Evolutionary conservation across 2,113 vertebrate species (phyloP).

Genomic region (Xyrauchen texanus): DNA sequence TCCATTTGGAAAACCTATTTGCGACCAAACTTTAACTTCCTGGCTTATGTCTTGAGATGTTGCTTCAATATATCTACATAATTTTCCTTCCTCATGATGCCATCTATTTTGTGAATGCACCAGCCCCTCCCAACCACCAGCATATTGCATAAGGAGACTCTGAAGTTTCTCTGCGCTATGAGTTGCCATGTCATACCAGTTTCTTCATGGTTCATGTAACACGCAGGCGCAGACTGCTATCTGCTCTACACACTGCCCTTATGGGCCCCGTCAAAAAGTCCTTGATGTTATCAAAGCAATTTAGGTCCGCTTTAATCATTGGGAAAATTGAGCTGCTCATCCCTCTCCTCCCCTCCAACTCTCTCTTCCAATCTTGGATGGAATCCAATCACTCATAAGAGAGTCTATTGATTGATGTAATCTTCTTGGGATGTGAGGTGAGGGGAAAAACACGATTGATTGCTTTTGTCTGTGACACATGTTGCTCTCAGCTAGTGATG

Average conservation of each 20-base stretch:
- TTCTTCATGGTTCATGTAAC: slow-evolving; percentile 48
- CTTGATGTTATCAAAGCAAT: slow-evolving; percentile 83
- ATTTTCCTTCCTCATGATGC: no score
- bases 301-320: slow-evolving; percentile 81
- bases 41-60: no score
- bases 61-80: no score
- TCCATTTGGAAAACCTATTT: no score
- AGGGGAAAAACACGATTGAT: slow-evolving; percentile 73
- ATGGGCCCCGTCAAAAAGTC: slow-evolving; percentile 75
- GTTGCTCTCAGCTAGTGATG: slow-evolving; percentile 72
- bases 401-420: slow-evolving; percentile 82
- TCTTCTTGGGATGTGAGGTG: slow-evolving; percentile 78
- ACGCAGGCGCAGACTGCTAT: slow-evolving; percentile 58
- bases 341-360: slow-evolving; percentile 32
- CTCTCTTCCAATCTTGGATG: slow-evolving; percentile 65
- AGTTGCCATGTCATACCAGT: background rate
- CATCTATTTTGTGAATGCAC: no score
- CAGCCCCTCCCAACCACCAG: no score
- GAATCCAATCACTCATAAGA: slow-evolving; percentile 82
- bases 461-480: slow-evolving; percentile 77
- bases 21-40: no score
- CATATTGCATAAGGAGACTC: background rate
- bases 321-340: slow-evolving; percentile 76
- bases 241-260: slow-evolving; percentile 72
- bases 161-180: background rate